These are phyloP conservation scores for Monomorium pharaonis DNA, from an alignment of 1,140 invertebrate genomes.

Conservation along the genomic window DNA sequence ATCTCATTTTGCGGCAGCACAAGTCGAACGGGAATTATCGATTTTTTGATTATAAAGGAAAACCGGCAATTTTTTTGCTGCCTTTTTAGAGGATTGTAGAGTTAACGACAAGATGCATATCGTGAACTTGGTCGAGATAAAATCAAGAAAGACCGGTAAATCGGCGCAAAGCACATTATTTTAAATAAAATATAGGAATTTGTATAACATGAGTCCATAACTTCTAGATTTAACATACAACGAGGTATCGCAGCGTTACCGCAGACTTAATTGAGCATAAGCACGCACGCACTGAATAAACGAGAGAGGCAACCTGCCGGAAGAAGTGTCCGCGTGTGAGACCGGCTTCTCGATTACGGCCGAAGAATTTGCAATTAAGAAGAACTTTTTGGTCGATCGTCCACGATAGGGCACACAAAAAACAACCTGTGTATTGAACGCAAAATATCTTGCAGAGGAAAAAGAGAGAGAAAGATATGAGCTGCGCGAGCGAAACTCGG, in stretches of 20 bases:
- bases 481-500: conserved; percentile 85
- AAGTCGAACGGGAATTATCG: conserved; percentile 51
- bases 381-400: conserved; percentile 78
- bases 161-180: conserved; percentile 64
- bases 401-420: conserved; percentile 72
- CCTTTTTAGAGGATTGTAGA: conserved; percentile 36
- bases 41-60: conserved; percentile 38
- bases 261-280: conserved; percentile 76
- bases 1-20: conserved; percentile 48
- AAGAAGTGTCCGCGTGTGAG: conserved; percentile 74
- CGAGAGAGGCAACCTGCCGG: conserved; percentile 71
- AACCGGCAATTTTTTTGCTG: conserved; percentile 49
- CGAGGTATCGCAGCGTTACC: conserved; percentile 77
- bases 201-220: conserved; percentile 75
- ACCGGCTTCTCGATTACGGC: conserved; percentile 74
- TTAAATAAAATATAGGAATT: conserved; percentile 60
- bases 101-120: conserved; percentile 6
- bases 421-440: conserved; percentile 81
- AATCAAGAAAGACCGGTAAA: conserved; percentile 52
- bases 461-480: conserved; percentile 85
- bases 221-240: conserved; percentile 77
- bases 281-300: conserved; percentile 72
- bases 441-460: conserved; percentile 85
- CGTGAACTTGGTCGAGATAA: conserved; percentile 31
- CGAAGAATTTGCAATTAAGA: conserved; percentile 74